Evolutionary conservation across 2,888 invertebrate genomes (phyloP), one percentile per base, ranked within the genome.

Genomic region (Ophonus ardosiacus): DNA sequence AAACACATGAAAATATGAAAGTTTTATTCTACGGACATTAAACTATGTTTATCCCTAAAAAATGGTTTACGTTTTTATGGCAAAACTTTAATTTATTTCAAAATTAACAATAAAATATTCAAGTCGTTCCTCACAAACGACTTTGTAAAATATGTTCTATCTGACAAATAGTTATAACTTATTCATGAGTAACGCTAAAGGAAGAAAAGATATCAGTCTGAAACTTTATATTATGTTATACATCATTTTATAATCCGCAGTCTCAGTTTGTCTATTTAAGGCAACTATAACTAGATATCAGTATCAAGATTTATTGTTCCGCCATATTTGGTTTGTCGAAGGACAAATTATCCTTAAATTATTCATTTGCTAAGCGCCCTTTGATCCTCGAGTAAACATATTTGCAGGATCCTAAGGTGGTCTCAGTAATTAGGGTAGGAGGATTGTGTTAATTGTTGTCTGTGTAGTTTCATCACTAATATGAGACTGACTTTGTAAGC

Each of bases 171-270:
- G 21, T 13, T 13, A 21, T 63, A 21, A 63, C 18, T 10, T 63
- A 63, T 63, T 63, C 63, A 63, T 63, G 21, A 63, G 63, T 13
- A 21, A 63, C 63, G 18, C 17, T 18, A 63, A 63, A 21, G 63
- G 63, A 63, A 63, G 63, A 63, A 63, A 63, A 24, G 13, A 21
- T 13, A 63, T 63, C 63, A 63, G 21, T 63, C 24, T 21, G 63
- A 63, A 63, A 63, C 63, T 63, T 13, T 63, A 63, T 63, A 63
- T 24, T 18, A 63, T 63, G 24, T 63, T 21, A 63, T 63, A 63
- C 24, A 63, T 63, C 63, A 63, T 63, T 21, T 21, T 21, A 24
- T 21, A 63, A 63, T 24, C 13, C 24, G 21, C 8, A 59, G 17
- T 59, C 24, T 24, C 7, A 13, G 7, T 13, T 63, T 63, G 7